Evolutionary conservation across 2,888 invertebrate species (phyloP), one percentile per base, ranked within the genome.

Genomic region (Agonopterix arenella): DNA sequence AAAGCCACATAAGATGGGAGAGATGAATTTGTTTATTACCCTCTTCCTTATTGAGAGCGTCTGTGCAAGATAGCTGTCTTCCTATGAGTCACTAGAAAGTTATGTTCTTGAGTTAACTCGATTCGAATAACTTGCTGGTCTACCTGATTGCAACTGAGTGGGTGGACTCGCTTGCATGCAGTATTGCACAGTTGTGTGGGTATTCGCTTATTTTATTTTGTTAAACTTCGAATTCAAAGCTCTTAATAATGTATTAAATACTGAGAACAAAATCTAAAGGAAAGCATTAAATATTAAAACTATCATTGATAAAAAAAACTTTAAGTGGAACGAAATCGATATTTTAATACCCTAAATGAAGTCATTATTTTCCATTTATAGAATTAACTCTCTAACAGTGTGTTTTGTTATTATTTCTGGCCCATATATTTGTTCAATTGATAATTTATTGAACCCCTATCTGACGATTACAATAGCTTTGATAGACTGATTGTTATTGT

Each of bases 11-110:
- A 84, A 86, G 88, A 85, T 80, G 82, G 75, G 76, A 82, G 86
- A 86, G 86, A 85, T 86, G 89, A 86, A 85, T 88, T 88, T 84
- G 85, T 88, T 89, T 88, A 89, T 89, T 89, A 80, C 84, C 81
- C 83, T 81, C 88, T 88, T 89, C 89, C 89, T 89, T 85, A 89
- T 89, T 88, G 89, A 86, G 85, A 85, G 72, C 84, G 88, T 86
- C 86, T 86, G 88, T 64, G 73, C 76, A 69, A 83, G 86, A 88
- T 88, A 83, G 84, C 83, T 84, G 84, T 84, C 88, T 86, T 89
- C 88, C 88, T 86, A 85, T 89, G 88, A 89, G 73, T 89, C 88
- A 89, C 80, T 86, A 86, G 88, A 86, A 88, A 89, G 86, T 82
- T 67, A 86, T 85, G 81, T 80, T 82, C 83, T 80, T 76, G 72